Evolutionary conservation across 2,888 invertebrate genomes (phyloP).

Genomic region (Allacma fusca): DNA sequence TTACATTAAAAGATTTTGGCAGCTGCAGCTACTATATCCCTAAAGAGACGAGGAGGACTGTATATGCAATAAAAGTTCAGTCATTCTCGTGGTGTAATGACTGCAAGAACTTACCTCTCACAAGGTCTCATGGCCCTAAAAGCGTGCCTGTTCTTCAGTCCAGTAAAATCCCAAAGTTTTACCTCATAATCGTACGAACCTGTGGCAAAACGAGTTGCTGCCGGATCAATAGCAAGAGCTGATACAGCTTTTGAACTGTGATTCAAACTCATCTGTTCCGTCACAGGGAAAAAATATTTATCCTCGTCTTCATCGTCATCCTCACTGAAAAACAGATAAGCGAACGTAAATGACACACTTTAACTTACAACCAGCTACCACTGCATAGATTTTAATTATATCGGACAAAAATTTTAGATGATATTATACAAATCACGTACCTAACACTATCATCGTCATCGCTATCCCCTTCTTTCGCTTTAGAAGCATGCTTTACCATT

Average conservation of each 20-base stretch:
- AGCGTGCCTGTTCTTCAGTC: conserved; percentile 93
- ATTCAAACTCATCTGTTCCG: conserved; percentile 76
- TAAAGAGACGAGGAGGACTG: no score
- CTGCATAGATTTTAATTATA: no score
- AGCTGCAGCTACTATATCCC: no score
- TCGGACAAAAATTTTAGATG: no score
- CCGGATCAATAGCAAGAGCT: conserved; percentile 89
- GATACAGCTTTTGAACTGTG: conserved; percentile 91
- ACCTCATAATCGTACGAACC: conserved; percentile 97
- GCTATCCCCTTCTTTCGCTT: conserved; percentile 27
- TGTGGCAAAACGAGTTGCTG: conserved; percentile 87
- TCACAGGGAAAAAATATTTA: conserved; percentile 65
- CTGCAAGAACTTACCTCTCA: conserved; percentile 73
- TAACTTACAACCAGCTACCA: no score
- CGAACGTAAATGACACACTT: not conserved
- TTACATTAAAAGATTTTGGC: no score
- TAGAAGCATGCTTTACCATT: conserved; percentile 49
- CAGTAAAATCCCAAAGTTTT: conserved; percentile 98
- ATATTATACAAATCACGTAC: no score
- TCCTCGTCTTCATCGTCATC: conserved; percentile 60
- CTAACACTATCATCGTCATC: conserved; percentile 43
- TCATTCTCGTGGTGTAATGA: no score
- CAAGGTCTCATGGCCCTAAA: conserved; percentile 94
- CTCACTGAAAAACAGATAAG: conserved; percentile 42
- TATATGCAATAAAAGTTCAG: no score